Evolutionary conservation across 2,888 invertebrate species (phyloP).

Genomic region (Helicoverpa assulta): DNA sequence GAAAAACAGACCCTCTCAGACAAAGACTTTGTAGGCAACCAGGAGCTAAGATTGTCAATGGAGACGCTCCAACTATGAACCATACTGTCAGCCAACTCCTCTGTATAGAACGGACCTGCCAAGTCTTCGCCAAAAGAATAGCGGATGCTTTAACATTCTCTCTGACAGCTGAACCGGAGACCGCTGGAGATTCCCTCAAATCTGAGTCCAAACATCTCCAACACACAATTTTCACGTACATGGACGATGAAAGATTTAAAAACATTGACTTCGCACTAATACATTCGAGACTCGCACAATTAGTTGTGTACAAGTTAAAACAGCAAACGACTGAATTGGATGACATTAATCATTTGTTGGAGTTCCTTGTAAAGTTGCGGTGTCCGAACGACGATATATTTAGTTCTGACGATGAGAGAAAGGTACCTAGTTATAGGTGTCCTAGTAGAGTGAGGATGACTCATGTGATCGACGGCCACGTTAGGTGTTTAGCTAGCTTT

Average conservation of each 20-base stretch:
- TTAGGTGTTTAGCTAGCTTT: conserved; percentile 84
- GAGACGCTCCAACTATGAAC: conserved; percentile 73
- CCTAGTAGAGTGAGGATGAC: conserved; percentile 77
- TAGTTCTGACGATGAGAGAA: conserved; percentile 90
- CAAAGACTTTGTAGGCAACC: conserved; percentile 81
- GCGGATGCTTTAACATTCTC: conserved; percentile 91
- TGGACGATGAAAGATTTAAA: conserved; percentile 92
- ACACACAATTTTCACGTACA: conserved; percentile 92
- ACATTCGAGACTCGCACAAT: conserved; percentile 92
- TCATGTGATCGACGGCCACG: conserved; percentile 80
- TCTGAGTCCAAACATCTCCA: conserved; percentile 93
- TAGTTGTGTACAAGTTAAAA: conserved; percentile 91
- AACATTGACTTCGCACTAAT: conserved; percentile 91
- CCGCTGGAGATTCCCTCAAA: conserved; percentile 90
- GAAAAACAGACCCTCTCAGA: conserved; percentile 78
- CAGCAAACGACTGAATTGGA: conserved; percentile 83
- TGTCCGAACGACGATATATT: conserved; percentile 89
- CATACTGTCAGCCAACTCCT: conserved; percentile 84
- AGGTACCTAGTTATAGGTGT: conserved; percentile 72
- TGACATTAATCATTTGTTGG: conserved; percentile 80
- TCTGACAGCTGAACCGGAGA: conserved; percentile 88
- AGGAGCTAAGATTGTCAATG: conserved; percentile 72
- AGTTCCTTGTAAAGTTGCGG: conserved; percentile 80
- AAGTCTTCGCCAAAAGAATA: conserved; percentile 93
- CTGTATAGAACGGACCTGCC: conserved; percentile 86